phyloP scores from a whole-genome alignment of 2,113 vertebrate genomes.

The Toxotes chatareus region DNA sequence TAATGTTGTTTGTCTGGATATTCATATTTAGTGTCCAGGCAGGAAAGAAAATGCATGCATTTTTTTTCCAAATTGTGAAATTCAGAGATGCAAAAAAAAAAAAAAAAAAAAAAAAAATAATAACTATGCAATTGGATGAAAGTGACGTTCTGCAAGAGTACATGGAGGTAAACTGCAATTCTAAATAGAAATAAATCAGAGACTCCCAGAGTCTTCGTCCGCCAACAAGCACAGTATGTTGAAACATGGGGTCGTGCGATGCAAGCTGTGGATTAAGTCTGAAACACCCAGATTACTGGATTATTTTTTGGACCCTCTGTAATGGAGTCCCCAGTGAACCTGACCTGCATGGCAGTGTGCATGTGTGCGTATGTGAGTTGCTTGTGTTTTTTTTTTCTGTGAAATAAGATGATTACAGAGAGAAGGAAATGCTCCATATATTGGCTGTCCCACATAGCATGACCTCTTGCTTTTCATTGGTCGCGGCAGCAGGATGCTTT shows the following conservation, averaged over 20 bases:
- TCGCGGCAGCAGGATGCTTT: neutral
- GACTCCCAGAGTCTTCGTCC: slow-evolving; percentile 35
- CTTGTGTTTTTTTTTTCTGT: slow-evolving; percentile 19
- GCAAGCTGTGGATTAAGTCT: slow-evolving; percentile 67
- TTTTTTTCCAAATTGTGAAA: too few species aligned
- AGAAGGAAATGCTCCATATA: slow-evolving; percentile 58
- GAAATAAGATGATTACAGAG: slow-evolving; percentile 60
- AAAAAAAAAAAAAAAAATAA: neutral
- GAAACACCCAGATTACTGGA: slow-evolving; percentile 77
- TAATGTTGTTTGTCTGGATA: too few species aligned
- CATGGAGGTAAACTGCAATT: neutral
- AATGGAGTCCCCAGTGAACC: slow-evolving; percentile 55
- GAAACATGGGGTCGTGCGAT: slow-evolving; percentile 35
- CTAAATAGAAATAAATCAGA: slow-evolving; percentile 21
- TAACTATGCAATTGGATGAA: neutral
- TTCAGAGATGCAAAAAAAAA: too few species aligned
- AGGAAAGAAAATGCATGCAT: too few species aligned
- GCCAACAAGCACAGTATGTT: slow-evolving; percentile 32
- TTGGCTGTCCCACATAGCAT: slow-evolving; percentile 23
- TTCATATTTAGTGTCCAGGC: too few species aligned
- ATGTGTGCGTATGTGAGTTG: slow-evolving; percentile 18
- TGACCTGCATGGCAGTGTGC: slow-evolving; percentile 32
- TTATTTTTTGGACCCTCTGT: slow-evolving; percentile 65
- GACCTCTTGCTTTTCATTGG: neutral
- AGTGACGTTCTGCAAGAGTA: neutral